These are phyloP conservation scores for Hypomecis punctinalis DNA, from an alignment of 2,888 invertebrate genomes.

Conservation along the genomic window DNA sequence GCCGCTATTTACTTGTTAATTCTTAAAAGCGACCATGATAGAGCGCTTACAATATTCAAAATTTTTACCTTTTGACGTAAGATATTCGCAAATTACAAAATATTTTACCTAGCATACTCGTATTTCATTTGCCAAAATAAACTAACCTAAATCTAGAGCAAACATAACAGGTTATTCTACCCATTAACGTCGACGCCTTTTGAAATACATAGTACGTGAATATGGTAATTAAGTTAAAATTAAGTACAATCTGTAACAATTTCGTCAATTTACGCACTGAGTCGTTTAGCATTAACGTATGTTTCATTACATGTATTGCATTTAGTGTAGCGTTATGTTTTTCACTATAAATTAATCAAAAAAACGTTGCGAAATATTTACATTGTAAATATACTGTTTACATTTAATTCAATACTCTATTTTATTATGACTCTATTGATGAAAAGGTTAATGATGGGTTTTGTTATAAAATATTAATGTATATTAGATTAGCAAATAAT, in stretches of 20 bases:
- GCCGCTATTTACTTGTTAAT: no score
- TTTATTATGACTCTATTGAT: no score
- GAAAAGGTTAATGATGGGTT: no score
- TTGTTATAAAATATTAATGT: no score
- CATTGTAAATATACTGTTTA: not conserved
- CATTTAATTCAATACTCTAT: no score
- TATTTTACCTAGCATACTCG: not conserved
- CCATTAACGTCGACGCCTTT: conserved; percentile 16
- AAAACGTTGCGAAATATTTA: conserved; percentile 1
- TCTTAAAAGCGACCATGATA: no score
- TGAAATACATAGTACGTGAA: conserved; percentile 19
- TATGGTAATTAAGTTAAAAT: conserved; percentile 29
- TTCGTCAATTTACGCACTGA: conserved; percentile 32
- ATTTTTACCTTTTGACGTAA: not conserved
- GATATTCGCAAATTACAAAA: not conserved
- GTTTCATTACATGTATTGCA: conserved; percentile 24
- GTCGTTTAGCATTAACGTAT: conserved; percentile 17
- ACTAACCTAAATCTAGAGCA: conserved; percentile 15
- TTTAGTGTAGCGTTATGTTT: conserved; percentile 15
- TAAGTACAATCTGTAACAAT: conserved; percentile 28
- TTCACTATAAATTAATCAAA: conserved; percentile 10
- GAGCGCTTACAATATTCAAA: no score
- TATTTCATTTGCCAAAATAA: not conserved
- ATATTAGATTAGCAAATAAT: no score
- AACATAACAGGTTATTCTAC: conserved; percentile 16